Base-by-base conservation (phyloP, 2,888 invertebrate genomes). In the Patella depressa region DNA sequence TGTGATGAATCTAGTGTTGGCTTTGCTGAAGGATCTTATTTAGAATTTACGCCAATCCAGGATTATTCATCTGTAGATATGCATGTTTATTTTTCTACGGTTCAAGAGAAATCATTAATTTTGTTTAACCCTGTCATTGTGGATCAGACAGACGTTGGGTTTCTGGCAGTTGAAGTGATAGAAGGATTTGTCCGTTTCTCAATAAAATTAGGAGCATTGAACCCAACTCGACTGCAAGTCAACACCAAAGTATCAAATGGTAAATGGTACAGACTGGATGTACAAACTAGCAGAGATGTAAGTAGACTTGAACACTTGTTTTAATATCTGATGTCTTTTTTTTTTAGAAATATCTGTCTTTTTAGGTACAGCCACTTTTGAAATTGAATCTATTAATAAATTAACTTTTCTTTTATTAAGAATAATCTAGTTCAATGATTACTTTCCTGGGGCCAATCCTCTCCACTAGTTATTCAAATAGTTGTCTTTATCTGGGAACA, bases 1-100 rank as follows among this genome's bases (percentile, higher is more conserved):
- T 98, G 98, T 91, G 97, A 98, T 91, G 95, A 95, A 84, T 95
- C 96, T 2, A 97, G 97, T 2, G 96, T 94, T 90, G 97, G 98
- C 24, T 98, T 98, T 92, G 94, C 94, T 77, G 96, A 96, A 87
- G 93, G 97, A 0, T 98, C 98, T 0, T 98, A 94, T 90, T 96
- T 97, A 96, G 94, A 95, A 53, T 98, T 97, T 91, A 94, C 96
- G 3, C 93, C 96, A 0, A 92, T 98, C 83, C 96, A 97, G 90
- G 77, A 81, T 24, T 95, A 96, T 0, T 96, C 95, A 73, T 97
- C 96, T 3, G 98, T 98, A 90, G 97, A 97, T 88, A 96, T 98
- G 82, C 95, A 96, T 0, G 94, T 98, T 76, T 95, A 96, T 77
- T 97, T 98, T 91, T 88, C 98, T 1, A 98, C 98, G 0, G 95